Evolutionary conservation across 2,888 invertebrate genomes (phyloP), one percentile per base, ranked within the genome.

Genomic region (Hypsopygia costalis): DNA sequence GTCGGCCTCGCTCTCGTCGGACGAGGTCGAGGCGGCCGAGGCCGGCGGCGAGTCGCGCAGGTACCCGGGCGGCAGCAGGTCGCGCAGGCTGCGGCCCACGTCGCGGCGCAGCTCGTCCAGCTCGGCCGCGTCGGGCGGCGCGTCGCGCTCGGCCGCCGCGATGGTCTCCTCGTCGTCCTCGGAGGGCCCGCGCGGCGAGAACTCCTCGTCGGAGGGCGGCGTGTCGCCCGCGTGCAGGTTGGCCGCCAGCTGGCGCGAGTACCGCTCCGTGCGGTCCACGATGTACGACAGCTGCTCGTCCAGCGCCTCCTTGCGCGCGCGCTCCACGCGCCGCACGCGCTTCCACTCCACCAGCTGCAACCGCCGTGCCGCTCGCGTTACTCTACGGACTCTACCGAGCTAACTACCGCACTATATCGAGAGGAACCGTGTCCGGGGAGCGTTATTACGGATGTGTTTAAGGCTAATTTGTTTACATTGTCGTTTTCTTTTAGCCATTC

Each of bases 221-320:
- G 66, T 51, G 57, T 47, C 47, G 49, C 49, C 46, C 44, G 36
- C 50, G 94, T 48, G 40, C 90, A 97, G 93, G 51, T 95, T 95
- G 79, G 97, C 96, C 3, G 97, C 96, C 44, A 97, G 86, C 85
- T 95, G 93, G 20, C 95, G 94, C 25, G 98, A 98, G 90, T 98
- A 98, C 71, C 97, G 97, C 81, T 99, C 99, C 0, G 99, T 98
- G 85, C 98, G 97, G 81, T 98, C 98, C 44, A 99, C 98, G 69
- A 99, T 98, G 76, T 98, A 98, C 79, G 97, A 97, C 46, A 99
- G 91, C 82, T 99, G 99, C 69, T 98, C 95, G 90, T 99, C 98
- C 43, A 99, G 89, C 0, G 98, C 98, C 69, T 95, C 94, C 75
- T 98, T 97, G 46, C 98, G 92, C 74, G 98, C 97, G 62, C 97